phyloP scores from a whole-genome alignment of 2,113 vertebrate species.

The Rhizomys pruinosus region DNA sequence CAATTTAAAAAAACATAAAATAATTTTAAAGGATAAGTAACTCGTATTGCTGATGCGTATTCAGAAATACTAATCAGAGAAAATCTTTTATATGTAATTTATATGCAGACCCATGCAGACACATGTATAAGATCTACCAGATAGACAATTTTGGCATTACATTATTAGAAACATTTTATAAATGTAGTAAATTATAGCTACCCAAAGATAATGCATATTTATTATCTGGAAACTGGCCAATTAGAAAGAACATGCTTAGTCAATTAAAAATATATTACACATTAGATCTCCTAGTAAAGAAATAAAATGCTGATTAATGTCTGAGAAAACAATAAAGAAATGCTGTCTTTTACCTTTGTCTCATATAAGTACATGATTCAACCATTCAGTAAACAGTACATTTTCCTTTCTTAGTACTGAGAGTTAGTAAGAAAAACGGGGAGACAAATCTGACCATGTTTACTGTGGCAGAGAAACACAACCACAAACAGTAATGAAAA shows the following conservation, averaged over 20 bases:
- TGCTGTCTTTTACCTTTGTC: not conserved
- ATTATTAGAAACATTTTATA: not conserved
- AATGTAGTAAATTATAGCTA: not conserved
- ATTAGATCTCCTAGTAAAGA: not conserved
- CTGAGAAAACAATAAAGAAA: not conserved
- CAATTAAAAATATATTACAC: not conserved
- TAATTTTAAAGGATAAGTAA: not conserved
- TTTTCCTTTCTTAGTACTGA: not conserved
- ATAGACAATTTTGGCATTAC: not conserved
- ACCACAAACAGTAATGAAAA: conserved; percentile 60
- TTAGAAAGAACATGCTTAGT: not conserved
- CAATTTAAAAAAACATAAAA: not conserved
- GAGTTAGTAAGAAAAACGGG: not conserved
- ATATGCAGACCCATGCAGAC: not conserved
- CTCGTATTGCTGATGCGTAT: not conserved
- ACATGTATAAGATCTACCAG: not conserved
- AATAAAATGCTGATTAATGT: not conserved
- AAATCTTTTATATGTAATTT: not conserved
- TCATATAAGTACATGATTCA: conserved; percentile 11
- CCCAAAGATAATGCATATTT: not conserved
- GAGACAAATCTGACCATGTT: not conserved
- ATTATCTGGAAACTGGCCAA: not conserved
- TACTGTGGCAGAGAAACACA: conserved; percentile 39
- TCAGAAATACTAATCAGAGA: conserved; percentile 1
- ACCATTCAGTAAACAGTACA: not conserved